Conservation (phyloP, 2,888 invertebrate species). For the Tuta absoluta region DNA sequence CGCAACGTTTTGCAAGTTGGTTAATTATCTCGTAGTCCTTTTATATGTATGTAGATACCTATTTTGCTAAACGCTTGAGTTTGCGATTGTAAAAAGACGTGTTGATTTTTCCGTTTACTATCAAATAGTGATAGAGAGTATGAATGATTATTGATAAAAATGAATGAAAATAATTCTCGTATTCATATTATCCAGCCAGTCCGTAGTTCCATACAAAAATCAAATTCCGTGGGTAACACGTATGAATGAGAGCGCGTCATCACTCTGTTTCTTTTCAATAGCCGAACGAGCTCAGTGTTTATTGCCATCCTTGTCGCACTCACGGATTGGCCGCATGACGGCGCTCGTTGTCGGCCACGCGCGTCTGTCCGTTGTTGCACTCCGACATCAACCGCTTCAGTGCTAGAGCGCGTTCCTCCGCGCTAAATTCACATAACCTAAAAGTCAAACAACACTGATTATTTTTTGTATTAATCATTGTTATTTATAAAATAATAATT, state of each 20-base stretch:
- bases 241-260: conserved; percentile 40
- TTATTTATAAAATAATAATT: conserved; percentile 54
- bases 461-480: conserved; percentile 63
- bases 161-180: not conserved
- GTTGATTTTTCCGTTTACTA: too few species aligned
- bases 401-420: conserved; percentile 78
- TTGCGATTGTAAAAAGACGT: too few species aligned
- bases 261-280: conserved; percentile 43
- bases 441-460: conserved; percentile 64
- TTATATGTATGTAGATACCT: too few species aligned
- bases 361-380: conserved; percentile 73
- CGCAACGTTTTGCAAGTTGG: too few species aligned
- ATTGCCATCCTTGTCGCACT: conserved; percentile 56
- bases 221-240: conserved; percentile 31
- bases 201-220: conserved; percentile 16
- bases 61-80: too few species aligned
- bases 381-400: conserved; percentile 79
- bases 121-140: too few species aligned
- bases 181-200: not conserved
- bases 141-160: too few species aligned
- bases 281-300: conserved; percentile 45
- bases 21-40: too few species aligned
- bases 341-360: conserved; percentile 58
- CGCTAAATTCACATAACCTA: conserved; percentile 78
- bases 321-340: conserved; percentile 41